phyloP scores from a whole-genome alignment of 2,113 vertebrate genomes.

The Ellobius talpinus region DNA sequence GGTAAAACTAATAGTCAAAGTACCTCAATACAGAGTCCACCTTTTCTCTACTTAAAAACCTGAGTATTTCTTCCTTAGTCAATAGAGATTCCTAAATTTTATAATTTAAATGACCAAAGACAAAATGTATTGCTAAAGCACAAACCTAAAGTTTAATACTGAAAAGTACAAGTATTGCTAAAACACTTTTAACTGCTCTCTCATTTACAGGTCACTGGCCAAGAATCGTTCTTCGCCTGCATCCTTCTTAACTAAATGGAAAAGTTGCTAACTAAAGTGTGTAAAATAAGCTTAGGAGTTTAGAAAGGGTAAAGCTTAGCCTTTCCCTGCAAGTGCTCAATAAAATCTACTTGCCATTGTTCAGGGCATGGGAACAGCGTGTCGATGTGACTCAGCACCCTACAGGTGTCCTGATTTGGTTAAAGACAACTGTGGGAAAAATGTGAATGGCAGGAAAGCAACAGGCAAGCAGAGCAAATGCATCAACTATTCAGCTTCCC shows the following conservation, averaged over 20 bases:
- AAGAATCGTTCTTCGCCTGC: background rate
- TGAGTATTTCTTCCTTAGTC: background rate
- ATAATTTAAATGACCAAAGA: background rate
- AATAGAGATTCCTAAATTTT: background rate
- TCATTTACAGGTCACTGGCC: background rate
- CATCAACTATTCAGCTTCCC: background rate
- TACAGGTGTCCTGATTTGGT: background rate
- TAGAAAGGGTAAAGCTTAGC: background rate
- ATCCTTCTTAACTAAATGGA: background rate
- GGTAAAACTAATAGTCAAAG: background rate
- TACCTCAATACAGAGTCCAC: background rate
- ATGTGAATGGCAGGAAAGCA: background rate
- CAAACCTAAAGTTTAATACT: background rate
- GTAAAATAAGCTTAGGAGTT: background rate
- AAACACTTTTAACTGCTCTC: background rate
- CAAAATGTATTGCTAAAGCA: conserved; percentile 5
- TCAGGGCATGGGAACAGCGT: background rate
- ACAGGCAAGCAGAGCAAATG: background rate
- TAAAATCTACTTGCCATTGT: conserved; percentile 7
- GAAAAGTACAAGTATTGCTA: background rate
- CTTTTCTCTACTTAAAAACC: background rate
- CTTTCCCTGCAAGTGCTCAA: background rate
- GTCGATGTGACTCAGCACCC: background rate
- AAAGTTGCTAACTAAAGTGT: background rate
- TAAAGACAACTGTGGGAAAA: background rate